Evolutionary conservation across 2,888 invertebrate genomes (phyloP), one percentile per base, ranked within the genome.

Genomic region (Rambutsinella grinnellia): DNA sequence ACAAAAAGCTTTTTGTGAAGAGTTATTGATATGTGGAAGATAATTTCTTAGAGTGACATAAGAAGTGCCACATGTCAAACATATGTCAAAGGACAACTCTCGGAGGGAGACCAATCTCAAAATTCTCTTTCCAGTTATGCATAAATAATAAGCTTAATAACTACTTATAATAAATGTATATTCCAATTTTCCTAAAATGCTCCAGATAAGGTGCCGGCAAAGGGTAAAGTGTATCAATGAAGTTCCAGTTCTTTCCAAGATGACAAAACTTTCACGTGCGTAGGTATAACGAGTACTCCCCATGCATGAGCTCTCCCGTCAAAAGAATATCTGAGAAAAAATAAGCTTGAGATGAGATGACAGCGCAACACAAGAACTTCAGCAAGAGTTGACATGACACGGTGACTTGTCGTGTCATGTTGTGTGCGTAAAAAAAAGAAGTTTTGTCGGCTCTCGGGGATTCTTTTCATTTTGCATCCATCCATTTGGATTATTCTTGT

Each of bases 61-160:
- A 46, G n/a, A 47, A 56, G 44, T 69, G 78, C 74, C 81, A 81
- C 78, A 75, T 81, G 81, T 81, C 81, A 81, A 66, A 75, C 79
- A 81, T 78, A 72, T 81, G 81, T 81, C 81, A 79, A 79, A 70
- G 76, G 74, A 36, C 13, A 19, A 6, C 44, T 57, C 24, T 28
- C 61, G 26, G 23, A 26, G 47, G 23, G 13, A 26, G 15, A 28
- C 13, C 8, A 28, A 17, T 28, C 23, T 8, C 36, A 36, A 19
- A 23, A 53, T 19, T n/a, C 47, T 47, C 19, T 24, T 27, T 13
- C n/a, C 10, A 2, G 8, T 28, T 53, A 53, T 58, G 44, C 58
- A 58, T 58, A 36, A 58, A 36, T 58, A 58, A 58, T 58, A 19
- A 19, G 8, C 28, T 21, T 54, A 54, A 54, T 54, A 51, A 19